Base-by-base conservation (phyloP, 1,140 invertebrate species). In the Ceratina japonica region DNA sequence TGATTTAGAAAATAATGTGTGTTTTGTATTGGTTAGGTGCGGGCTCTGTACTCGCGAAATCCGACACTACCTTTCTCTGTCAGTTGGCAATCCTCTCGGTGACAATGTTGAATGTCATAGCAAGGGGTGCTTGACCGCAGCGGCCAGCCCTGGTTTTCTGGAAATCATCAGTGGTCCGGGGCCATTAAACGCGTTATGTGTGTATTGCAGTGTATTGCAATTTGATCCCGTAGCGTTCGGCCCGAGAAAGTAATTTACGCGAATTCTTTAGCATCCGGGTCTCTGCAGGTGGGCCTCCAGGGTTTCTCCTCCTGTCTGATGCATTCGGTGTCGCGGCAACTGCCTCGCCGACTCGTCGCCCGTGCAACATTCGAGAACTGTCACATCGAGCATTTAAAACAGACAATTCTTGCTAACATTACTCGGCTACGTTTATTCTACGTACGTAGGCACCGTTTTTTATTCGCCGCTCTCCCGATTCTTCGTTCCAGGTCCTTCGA, bases 131-230 rank as follows among this genome's bases (percentile, higher is more conserved):
- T 37, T 18, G 58, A 49, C 0, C 24, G 13, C 58, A 54, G 61
- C 44, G 31, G 68, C 79, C 90, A 88, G 76, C 74, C 88, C 90
- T 92, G 91, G 88, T 86, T 91, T 92, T 92, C 91, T 92, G 90
- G 89, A 91, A 92, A 91, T 92, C 87, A 86, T 91, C 87, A 91
- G 87, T 86, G 87, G 79, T 90, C 84, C 85, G 86, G 86, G 86
- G 89, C 87, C 88, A 91, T 92, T 92, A 92, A 91, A 91, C 89
- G 89, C 89, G 86, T 92, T 92, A 86, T 91, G 91, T 91, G 89
- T 90, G 87, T 91, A 87, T 90, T 90, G 89, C 89, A 89, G 89
- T 90, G 87, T 91, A 87, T 90, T 90, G 89, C 89, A 89, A 89
- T 90, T 91, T 89, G 88, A 90, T 91, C 87, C 85, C 82, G 87